Percentiles rank a stretch among this genome's conserved stretches.
These are phyloP conservation scores for Corythornis cristatus DNA, from an alignment of 2,113 vertebrate species.

Conservation along the genomic window DNA sequence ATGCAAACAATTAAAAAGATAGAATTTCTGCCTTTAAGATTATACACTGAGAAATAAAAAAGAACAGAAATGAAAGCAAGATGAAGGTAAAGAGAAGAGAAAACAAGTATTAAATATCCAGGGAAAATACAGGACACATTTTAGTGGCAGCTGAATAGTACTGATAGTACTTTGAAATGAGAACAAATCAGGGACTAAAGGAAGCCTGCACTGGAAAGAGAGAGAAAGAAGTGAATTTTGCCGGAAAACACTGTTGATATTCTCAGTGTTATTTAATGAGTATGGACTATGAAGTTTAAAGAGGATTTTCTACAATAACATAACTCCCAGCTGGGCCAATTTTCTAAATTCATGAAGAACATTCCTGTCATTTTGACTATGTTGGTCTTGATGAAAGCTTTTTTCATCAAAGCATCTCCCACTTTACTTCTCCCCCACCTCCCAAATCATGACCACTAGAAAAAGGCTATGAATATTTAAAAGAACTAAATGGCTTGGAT, in stretches of 20 bases:
- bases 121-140: not conserved
- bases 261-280: slow-evolving; percentile 41
- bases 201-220: not conserved
- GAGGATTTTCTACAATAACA: slow-evolving; percentile 27
- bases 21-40: not conserved
- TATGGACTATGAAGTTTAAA: slow-evolving; percentile 19
- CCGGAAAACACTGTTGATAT: slow-evolving; percentile 15
- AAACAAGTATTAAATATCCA: not conserved
- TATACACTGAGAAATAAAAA: not conserved
- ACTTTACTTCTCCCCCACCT: not conserved
- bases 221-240: not conserved
- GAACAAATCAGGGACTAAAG: slow-evolving; percentile 12
- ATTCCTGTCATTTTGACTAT: slow-evolving; percentile 36
- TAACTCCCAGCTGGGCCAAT: slow-evolving; percentile 1
- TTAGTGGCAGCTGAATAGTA: not conserved
- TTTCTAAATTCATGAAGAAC: slow-evolving; percentile 35
- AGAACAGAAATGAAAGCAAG: not conserved
- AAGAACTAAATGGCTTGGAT: slow-evolving; percentile 60
- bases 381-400: slow-evolving; percentile 10
- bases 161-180: not conserved
- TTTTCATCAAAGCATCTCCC: slow-evolving; percentile 19
- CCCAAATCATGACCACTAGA: not conserved
- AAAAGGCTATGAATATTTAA: slow-evolving; percentile 67
- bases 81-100: not conserved
- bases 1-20: not conserved